A percentile compares a stretch with the other conserved stretches of the same genome.
phyloP scores from a whole-genome alignment of 2,797 vertebrate genomes.

The Peromyscus melanophrys region DNA sequence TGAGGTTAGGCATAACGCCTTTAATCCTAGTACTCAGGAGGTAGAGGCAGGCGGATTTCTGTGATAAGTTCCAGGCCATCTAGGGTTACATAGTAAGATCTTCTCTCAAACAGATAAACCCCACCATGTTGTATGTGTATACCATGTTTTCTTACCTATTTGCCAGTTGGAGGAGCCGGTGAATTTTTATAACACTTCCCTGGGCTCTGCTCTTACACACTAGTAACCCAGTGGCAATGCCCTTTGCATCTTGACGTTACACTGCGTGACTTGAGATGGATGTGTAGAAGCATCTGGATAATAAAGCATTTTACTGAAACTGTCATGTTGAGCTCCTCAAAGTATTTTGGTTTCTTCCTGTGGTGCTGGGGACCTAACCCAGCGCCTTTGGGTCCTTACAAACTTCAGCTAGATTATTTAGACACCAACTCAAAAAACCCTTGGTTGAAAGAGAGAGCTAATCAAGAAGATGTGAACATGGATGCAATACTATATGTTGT shows the following conservation, averaged over 20 bases:
- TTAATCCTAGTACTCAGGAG: not conserved
- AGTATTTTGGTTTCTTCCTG: not conserved
- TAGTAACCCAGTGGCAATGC: not conserved
- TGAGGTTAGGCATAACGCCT: not conserved
- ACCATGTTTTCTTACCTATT: not conserved
- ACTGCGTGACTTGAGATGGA: not conserved
- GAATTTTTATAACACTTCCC: not conserved
- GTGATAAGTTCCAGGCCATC: not conserved
- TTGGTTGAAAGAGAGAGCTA: not conserved
- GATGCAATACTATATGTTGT: slow-evolving; percentile 29
- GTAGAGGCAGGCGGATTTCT: not conserved
- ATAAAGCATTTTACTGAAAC: slow-evolving; percentile 4
- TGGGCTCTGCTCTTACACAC: not conserved
- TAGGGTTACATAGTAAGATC: not conserved
- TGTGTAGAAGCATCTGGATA: not conserved
- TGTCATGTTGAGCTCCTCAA: not conserved
- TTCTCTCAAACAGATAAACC: not conserved
- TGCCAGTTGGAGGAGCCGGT: not conserved
- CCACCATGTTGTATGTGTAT: not conserved
- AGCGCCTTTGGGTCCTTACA: not conserved
- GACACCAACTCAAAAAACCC: not conserved
- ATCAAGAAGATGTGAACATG: slow-evolving; percentile 1
- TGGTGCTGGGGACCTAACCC: not conserved
- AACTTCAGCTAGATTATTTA: slow-evolving; percentile 8
- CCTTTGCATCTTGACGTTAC: not conserved